Conservation (phyloP, 2,888 invertebrate genomes). For the Eueremaeus valkanovi region DNA sequence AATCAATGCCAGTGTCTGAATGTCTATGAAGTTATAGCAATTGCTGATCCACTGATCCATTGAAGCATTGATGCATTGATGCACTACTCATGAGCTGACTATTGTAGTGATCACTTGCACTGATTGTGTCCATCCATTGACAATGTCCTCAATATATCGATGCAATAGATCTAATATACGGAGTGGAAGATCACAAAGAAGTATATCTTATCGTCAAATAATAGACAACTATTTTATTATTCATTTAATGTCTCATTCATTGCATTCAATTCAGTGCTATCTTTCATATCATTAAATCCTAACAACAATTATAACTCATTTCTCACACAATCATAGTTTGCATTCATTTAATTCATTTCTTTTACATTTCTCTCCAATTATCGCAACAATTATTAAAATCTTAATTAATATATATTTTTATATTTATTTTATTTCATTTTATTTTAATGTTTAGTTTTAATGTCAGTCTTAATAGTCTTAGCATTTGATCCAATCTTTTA, state of each 20-base stretch:
- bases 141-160: slow-evolving; percentile 33
- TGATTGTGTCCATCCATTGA: background rate
- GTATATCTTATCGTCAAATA: slow-evolving; percentile 16
- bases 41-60: background rate
- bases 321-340: too few species aligned
- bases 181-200: slow-evolving; percentile 35
- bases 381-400: too few species aligned
- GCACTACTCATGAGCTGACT: background rate
- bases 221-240: background rate
- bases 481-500: background rate
- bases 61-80: background rate
- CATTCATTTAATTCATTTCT: too few species aligned
- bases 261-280: too few species aligned
- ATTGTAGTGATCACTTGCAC: background rate
- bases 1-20: too few species aligned
- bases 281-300: too few species aligned
- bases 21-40: too few species aligned
- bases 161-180: slow-evolving; percentile 33
- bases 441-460: background rate
- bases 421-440: background rate
- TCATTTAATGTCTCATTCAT: background rate
- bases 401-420: too few species aligned
- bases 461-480: background rate
- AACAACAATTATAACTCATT: too few species aligned
- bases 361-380: too few species aligned